Evolutionary conservation across 2,797 vertebrate genomes (phyloP).

Genomic region (Ceryle rudis): DNA sequence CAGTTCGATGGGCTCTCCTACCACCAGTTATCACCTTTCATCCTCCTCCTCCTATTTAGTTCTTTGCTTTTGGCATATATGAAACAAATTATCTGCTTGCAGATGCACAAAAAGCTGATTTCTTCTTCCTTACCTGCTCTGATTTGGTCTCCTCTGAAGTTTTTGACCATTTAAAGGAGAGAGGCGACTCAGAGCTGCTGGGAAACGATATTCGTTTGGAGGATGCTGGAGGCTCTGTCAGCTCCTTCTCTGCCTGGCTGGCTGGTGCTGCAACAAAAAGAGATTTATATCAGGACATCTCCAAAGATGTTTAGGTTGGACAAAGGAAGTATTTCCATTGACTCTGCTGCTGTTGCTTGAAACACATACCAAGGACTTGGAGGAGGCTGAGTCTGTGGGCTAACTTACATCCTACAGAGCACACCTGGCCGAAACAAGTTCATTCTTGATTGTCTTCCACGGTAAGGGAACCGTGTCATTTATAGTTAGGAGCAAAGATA

Average conservation of each 20-base stretch:
- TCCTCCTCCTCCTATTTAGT: background rate
- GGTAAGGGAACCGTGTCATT: background rate
- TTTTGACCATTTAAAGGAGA: constrained; percentile 91
- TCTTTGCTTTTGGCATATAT: constrained; percentile 11
- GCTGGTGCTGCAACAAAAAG: constrained; percentile 80
- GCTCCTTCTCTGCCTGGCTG: constrained; percentile 88
- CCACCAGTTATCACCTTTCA: background rate
- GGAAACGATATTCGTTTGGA: constrained; percentile 89
- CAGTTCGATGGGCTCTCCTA: background rate
- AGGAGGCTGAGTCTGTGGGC: background rate
- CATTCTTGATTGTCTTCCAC: background rate
- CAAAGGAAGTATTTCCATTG: background rate
- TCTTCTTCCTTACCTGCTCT: constrained; percentile 89
- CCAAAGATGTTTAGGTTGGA: background rate
- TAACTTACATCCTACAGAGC: background rate
- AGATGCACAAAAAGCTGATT: background rate
- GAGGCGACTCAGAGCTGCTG: constrained; percentile 87
- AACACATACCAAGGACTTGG: background rate
- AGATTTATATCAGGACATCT: background rate
- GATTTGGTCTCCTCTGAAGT: constrained; percentile 88
- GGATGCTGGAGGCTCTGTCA: constrained; percentile 87
- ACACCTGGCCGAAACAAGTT: background rate
- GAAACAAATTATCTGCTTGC: background rate
- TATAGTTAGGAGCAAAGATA: background rate
- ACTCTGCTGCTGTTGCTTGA: background rate